Evolutionary conservation across 2,113 vertebrate genomes (phyloP).

Genomic region (Aythya baeri): DNA sequence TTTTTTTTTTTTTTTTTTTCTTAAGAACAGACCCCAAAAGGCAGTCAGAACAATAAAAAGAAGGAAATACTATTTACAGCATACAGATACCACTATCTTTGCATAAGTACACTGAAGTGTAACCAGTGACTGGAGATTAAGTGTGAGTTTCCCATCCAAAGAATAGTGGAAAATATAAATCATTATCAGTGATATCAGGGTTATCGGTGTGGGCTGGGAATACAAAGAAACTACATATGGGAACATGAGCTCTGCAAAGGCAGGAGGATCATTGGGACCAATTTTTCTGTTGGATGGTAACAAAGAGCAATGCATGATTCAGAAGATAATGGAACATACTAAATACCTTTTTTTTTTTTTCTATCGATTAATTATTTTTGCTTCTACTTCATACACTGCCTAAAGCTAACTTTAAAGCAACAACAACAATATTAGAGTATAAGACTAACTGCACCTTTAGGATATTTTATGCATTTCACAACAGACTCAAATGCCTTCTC

Average conservation of each 20-base stretch:
- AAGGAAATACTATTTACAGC: background rate
- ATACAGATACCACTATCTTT: background rate
- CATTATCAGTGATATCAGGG: too few species aligned
- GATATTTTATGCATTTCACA: background rate
- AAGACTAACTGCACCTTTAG: background rate
- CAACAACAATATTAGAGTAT: background rate
- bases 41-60: background rate
- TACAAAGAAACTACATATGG: rapidly evolving
- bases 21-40: background rate
- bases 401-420: background rate
- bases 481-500: background rate
- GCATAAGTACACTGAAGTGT: background rate
- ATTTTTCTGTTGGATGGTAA: background rate
- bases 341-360: background rate
- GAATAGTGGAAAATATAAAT: background rate
- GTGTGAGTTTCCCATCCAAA: background rate
- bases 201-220: rapidly evolving
- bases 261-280: background rate
- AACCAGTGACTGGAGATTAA: background rate
- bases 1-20: background rate
- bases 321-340: background rate
- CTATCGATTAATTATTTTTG: background rate
- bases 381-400: background rate
- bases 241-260: background rate
- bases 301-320: background rate